These are phyloP conservation scores for Hydrozoanthus tunicans DNA, from an alignment of 64 coral and sea anemone genomes.

Conservation along the genomic window DNA sequence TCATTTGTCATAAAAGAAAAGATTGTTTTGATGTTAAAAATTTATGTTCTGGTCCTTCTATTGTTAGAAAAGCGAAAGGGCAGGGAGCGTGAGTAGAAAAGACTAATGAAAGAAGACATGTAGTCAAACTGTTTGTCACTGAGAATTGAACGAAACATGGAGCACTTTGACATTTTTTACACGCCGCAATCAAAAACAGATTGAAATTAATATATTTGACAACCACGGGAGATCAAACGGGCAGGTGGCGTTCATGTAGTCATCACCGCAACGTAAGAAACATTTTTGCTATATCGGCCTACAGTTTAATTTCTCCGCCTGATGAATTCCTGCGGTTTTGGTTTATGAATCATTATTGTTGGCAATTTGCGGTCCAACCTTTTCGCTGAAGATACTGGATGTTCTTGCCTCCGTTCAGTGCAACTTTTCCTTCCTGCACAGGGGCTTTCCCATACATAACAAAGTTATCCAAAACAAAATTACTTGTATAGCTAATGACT, in stretches of 20 bases:
- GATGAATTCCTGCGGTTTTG: constrained; percentile 44
- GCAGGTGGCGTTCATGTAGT: neutral
- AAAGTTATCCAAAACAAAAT: neutral
- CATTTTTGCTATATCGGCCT: neutral
- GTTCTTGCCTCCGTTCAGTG: neutral
- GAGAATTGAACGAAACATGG: constrained; percentile 7
- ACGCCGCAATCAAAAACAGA: constrained; percentile 16
- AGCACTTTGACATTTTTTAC: neutral
- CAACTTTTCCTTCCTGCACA: neutral
- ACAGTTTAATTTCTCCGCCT: constrained; percentile 25
- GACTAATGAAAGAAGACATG: neutral
- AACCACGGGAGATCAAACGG: constrained; percentile 10
- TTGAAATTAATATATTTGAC: constrained; percentile 23
- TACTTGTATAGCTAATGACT: neutral
- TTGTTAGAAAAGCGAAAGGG: neutral
- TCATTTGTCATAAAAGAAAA: neutral
- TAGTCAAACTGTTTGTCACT: neutral
- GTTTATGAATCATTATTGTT: constrained; percentile 19
- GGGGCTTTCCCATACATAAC: neutral
- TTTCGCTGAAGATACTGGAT: neutral
- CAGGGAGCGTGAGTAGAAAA: neutral
- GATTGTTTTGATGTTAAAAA: neutral
- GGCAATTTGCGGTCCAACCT: neutral
- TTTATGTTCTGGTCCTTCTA: neutral
- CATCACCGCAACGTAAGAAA: neutral